Evolutionary conservation across 2,113 vertebrate species (phyloP).

Genomic region (Phalacrocorax carbo): DNA sequence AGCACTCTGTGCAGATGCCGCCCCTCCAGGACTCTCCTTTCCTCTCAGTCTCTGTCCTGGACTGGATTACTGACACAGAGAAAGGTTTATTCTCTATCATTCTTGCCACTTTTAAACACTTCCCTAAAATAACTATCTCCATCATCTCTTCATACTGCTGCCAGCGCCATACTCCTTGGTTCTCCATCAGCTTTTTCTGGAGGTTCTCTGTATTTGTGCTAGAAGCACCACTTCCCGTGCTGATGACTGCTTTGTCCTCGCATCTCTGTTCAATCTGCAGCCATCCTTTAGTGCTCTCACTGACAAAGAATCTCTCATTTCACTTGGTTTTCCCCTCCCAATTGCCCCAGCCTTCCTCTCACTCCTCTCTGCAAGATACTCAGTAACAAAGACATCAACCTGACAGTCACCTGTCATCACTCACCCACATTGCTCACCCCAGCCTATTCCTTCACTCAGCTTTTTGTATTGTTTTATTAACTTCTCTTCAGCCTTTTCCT

Average conservation of each 20-base stretch:
- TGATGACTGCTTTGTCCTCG: neutral
- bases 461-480: neutral
- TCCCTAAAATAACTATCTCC: neutral
- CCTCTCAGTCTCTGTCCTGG: neutral
- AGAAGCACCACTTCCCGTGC: neutral
- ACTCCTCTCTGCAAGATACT: neutral
- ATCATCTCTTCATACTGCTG: neutral
- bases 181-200: neutral
- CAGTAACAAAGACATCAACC: neutral
- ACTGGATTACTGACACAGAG: neutral
- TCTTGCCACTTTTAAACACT: neutral
- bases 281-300: neutral
- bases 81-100: neutral
- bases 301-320: neutral
- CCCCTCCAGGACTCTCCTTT: neutral
- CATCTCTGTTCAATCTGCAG: neutral
- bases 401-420: neutral
- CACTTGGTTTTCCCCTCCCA: neutral
- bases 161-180: neutral
- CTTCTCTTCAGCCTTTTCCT: neutral
- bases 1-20: neutral
- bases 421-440: neutral
- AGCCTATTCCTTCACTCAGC: neutral
- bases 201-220: neutral
- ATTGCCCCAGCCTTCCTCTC: neutral